A percentile compares a stretch with the other conserved stretches of the same genome.
Conservation (phyloP, 2,113 vertebrate genomes). For the Prionailurus bengalensis region DNA sequence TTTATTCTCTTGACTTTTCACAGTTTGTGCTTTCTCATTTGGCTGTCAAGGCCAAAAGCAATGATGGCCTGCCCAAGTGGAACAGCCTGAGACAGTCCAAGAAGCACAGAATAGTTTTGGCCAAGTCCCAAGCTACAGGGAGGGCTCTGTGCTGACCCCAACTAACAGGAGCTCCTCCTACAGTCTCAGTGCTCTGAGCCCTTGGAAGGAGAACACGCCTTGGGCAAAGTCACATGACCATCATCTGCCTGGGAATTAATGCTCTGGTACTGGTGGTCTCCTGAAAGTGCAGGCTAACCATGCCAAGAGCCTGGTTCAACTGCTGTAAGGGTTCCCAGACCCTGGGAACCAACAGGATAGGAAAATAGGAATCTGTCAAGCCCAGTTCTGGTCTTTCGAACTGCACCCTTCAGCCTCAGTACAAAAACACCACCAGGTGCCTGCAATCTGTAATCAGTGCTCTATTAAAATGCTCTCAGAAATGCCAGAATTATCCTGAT, state of each 20-base stretch:
- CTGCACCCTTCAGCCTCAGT: slow-evolving; percentile 62
- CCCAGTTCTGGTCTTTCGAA: slow-evolving; percentile 68
- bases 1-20: slow-evolving; percentile 61
- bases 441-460: slow-evolving; percentile 84
- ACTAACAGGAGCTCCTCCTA: neutral
- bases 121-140: neutral
- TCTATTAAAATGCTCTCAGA: slow-evolving; percentile 80
- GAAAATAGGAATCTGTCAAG: slow-evolving; percentile 57
- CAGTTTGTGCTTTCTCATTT: slow-evolving; percentile 54
- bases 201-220: neutral
- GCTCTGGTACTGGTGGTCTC: neutral
- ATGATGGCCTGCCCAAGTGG: slow-evolving; percentile 30
- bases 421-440: slow-evolving; percentile 80
- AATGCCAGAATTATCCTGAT: slow-evolving; percentile 76
- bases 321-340: neutral
- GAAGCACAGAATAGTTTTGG: slow-evolving; percentile 33
- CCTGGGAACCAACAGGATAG: slow-evolving; percentile 57
- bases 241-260: neutral
- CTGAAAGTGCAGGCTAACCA: slow-evolving; percentile 1
- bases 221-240: neutral
- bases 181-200: neutral
- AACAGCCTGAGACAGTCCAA: slow-evolving; percentile 26
- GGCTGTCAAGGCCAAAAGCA: slow-evolving; percentile 51
- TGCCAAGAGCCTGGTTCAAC: neutral
- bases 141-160: neutral